phyloP scores from a whole-genome alignment of 2,797 vertebrate genomes.

The Chloroceryle inda region DNA sequence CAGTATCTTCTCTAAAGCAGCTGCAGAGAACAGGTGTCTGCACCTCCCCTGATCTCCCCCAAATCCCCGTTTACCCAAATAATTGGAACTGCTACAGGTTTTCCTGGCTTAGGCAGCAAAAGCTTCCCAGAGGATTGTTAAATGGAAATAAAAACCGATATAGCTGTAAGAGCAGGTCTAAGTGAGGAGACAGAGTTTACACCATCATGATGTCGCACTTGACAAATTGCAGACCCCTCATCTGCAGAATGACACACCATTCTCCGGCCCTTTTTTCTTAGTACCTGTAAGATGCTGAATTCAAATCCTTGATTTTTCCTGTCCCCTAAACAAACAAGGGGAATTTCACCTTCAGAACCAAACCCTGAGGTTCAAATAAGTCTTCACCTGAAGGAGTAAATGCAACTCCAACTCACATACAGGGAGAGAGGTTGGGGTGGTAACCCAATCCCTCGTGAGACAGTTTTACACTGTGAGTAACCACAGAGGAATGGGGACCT shows the following conservation, averaged over 20 bases:
- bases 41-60: background rate
- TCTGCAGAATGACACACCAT: background rate
- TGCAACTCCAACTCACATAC: background rate
- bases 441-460: conserved; percentile 72
- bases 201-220: background rate
- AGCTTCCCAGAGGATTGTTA: background rate
- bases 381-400: background rate
- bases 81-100: background rate
- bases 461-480: conserved; percentile 77
- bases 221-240: background rate
- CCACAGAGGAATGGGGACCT: conserved; percentile 78
- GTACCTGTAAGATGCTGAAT: background rate
- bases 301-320: background rate
- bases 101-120: background rate
- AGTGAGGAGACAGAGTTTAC: background rate
- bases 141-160: background rate
- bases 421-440: conserved; percentile 42
- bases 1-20: background rate
- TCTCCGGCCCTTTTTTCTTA: background rate
- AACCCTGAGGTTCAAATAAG: background rate
- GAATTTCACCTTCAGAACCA: background rate
- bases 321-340: background rate
- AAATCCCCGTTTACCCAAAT: background rate
- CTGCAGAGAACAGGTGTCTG: background rate
- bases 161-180: background rate